Evolutionary conservation across 2,888 invertebrate genomes (phyloP).

Genomic region (Polydrusus pterygomalis): DNA sequence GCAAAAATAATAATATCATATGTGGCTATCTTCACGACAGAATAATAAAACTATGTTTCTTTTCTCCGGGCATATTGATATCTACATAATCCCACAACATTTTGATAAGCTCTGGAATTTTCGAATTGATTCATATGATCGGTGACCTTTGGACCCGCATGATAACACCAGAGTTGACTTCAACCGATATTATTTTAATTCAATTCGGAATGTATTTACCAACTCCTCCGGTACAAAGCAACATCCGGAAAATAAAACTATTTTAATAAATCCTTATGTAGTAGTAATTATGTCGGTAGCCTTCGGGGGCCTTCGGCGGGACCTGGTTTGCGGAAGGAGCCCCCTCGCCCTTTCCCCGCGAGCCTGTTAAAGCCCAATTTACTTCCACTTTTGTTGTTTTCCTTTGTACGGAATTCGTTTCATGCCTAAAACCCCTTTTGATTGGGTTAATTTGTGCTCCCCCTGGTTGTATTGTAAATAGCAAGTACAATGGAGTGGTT

Average conservation of each 20-base stretch:
- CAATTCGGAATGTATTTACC: too few species aligned
- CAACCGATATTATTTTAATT: too few species aligned
- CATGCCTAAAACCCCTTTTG: slow-evolving; percentile 36
- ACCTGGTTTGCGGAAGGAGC: slow-evolving; percentile 18
- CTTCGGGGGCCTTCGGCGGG: slow-evolving; percentile 8
- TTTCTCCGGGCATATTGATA: too few species aligned
- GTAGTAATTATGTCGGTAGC: slow-evolving; percentile 2
- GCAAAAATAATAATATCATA: too few species aligned
- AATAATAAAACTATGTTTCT: too few species aligned
- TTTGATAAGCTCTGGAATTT: too few species aligned
- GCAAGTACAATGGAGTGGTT: background rate
- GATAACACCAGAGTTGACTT: too few species aligned
- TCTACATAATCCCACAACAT: too few species aligned
- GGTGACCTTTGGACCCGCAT: too few species aligned
- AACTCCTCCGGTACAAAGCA: background rate
- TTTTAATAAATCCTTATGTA: slow-evolving; percentile 12
- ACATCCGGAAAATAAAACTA: slow-evolving; percentile 12
- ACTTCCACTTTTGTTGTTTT: slow-evolving; percentile 43
- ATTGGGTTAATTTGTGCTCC: slow-evolving; percentile 11
- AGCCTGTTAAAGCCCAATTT: slow-evolving; percentile 40
- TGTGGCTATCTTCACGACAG: too few species aligned
- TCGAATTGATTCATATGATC: too few species aligned
- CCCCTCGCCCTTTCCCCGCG: slow-evolving; percentile 15
- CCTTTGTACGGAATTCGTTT: slow-evolving; percentile 28
- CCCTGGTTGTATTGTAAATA: slow-evolving; percentile 12